Base-by-base conservation (phyloP, 2,113 vertebrate species). In the Chlorocebus sabaeus region DNA sequence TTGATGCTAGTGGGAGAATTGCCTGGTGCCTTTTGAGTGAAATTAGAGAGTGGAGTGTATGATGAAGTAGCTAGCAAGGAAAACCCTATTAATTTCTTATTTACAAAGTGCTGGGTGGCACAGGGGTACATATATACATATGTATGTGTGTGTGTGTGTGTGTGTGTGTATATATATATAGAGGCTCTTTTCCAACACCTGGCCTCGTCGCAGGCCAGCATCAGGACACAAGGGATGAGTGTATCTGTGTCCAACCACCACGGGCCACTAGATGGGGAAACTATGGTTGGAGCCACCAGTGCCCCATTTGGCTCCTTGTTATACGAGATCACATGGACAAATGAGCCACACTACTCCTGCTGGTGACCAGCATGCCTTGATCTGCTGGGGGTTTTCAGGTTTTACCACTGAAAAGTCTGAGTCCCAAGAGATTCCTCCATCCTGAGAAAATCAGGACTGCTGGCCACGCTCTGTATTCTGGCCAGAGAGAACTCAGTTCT, bases 171-270 rank as follows among this genome's bases (percentile, higher is more conserved):
- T 45, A 6, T 45, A 1, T 45, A 1, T 45, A 23, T 0, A 0
- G 0, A 0, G 8, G 3, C 72, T 73, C 1, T 90, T 64, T 3
- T 0, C 13, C 5, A 6, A 0, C 12, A 14, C 0, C 0, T 2
- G 40, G 40, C 30, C 48, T 78, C 0, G 0, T 25, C 14, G 43
- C 14, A 8, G 32, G 7, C 23, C 9, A 17, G 11, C 8, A 6
- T 1, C 81, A 17, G 16, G 4, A 3, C 2, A 6, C 3, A 2
- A 76, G 35, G n/a, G 30, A 2, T 30, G 11, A 11, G 9, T 7
- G 0, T 0, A 32, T 32, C 2, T 8, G 6, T 32, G 20, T 16
- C 3, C 38, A n/a, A n/a, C 2, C 35, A 2, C 0, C 6, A 6
- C 2, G 16, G 45, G 11, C 22, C 12, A 0, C 7, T 0, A 5